Evolutionary conservation across 1,140 invertebrate species (phyloP).

Genomic region (Manduca sexta): DNA sequence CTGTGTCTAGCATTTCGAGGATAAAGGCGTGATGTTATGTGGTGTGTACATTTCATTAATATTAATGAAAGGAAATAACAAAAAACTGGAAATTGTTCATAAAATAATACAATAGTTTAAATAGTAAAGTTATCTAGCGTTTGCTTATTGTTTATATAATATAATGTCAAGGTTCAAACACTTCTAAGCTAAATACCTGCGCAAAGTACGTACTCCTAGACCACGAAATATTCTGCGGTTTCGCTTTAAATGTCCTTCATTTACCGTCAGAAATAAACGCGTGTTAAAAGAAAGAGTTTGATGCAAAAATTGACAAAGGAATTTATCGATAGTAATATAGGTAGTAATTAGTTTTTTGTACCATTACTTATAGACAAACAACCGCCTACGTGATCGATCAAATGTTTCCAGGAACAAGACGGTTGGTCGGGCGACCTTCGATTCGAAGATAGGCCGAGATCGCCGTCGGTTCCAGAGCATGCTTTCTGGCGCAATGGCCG

Average conservation of each 20-base stretch:
- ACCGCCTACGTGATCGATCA: constrained; percentile 18
- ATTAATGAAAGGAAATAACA: no score
- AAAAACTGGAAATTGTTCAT: no score
- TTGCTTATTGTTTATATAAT: not conserved
- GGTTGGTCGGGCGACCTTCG: constrained; percentile 11
- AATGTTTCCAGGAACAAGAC: constrained; percentile 21
- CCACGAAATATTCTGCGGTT: constrained; percentile 4
- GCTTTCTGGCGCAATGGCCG: constrained; percentile 28
- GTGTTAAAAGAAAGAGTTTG: no score
- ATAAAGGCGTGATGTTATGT: no score
- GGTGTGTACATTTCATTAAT: no score
- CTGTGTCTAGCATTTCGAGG: no score
- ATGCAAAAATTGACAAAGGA: no score
- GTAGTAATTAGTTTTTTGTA: not conserved
- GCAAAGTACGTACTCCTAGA: no score
- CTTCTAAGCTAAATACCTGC: constrained; percentile 1
- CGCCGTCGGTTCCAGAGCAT: constrained; percentile 21
- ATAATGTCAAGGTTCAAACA: constrained; percentile 3
- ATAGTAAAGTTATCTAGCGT: not conserved
- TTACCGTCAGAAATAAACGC: not conserved
- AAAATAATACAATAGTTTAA: no score
- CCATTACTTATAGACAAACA: not conserved
- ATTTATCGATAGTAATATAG: no score
- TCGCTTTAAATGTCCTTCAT: not conserved
- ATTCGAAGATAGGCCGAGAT: constrained; percentile 3